phyloP scores from a whole-genome alignment of 2,888 invertebrate genomes.

The Gisinianus flammeolus region DNA sequence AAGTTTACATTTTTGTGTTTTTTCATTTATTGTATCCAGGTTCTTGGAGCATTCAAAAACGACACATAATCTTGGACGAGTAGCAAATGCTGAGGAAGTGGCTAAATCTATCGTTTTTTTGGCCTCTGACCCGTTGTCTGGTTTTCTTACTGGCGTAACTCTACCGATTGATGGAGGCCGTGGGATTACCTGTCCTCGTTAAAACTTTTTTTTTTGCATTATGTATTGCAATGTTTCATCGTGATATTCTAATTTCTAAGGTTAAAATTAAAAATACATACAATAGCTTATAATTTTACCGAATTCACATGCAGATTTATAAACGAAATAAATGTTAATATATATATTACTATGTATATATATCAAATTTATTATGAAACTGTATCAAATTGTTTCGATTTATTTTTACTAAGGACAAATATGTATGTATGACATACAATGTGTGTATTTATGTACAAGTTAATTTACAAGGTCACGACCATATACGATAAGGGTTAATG shows the following conservation, averaged over 20 bases:
- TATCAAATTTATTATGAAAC: not conserved
- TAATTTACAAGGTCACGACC: not conserved
- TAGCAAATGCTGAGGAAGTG: constrained; percentile 83
- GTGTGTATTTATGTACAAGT: not conserved
- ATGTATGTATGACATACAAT: too few relatives aligned
- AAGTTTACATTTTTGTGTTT: not conserved
- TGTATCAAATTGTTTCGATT: not conserved
- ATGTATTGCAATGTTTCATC: too few relatives aligned
- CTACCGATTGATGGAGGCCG: constrained; percentile 94
- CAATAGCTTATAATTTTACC: not conserved
- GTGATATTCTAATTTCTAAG: too few relatives aligned
- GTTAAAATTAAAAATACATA: not conserved
- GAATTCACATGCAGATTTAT: not conserved
- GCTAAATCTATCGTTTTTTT: constrained; percentile 89
- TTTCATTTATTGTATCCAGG: constrained; percentile 11
- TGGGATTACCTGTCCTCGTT: constrained; percentile 91
- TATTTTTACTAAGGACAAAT: too few relatives aligned
- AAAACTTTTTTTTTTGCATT: too few relatives aligned
- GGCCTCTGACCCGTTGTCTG: constrained; percentile 77
- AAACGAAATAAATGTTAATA: not conserved
- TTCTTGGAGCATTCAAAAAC: constrained; percentile 76
- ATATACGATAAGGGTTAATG: not conserved
- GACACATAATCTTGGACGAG: constrained; percentile 90
- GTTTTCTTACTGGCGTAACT: constrained; percentile 63
- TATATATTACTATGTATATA: not conserved